phyloP scores from a whole-genome alignment of 2,797 vertebrate species.

The Amblyopsis hoosieri region DNA sequence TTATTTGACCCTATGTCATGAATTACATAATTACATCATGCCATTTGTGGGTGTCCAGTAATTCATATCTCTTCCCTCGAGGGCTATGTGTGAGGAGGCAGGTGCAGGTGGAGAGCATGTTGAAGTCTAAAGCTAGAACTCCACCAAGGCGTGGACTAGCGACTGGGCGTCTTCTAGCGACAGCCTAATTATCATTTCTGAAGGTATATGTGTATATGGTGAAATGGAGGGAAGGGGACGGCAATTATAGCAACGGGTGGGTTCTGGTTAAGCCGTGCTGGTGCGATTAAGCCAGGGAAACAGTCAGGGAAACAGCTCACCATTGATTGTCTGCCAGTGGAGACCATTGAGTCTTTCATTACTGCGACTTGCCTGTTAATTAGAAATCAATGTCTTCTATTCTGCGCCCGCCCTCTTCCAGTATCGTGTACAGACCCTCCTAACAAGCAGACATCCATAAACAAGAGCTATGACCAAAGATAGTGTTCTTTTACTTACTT shows the following conservation, averaged over 20 bases:
- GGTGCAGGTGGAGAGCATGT: constrained; percentile 2
- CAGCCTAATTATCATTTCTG: too few species aligned
- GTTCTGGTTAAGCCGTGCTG: constrained; percentile 49
- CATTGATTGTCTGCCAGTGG: constrained; percentile 67
- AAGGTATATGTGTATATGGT: constrained; percentile 5
- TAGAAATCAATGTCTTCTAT: constrained; percentile 69
- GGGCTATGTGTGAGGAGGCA: neutral
- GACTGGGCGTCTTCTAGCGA: too few species aligned
- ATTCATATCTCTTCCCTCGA: too few species aligned
- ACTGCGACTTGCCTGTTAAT: constrained; percentile 68
- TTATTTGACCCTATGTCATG: too few species aligned
- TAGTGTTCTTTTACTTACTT: constrained; percentile 56
- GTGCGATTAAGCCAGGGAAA: constrained; percentile 64
- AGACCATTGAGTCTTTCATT: constrained; percentile 70
- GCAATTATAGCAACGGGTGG: constrained; percentile 60
- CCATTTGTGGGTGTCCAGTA: too few species aligned
- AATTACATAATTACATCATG: too few species aligned
- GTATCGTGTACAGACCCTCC: constrained; percentile 33
- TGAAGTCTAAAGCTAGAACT: constrained; percentile 1
- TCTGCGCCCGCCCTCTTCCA: constrained; percentile 9
- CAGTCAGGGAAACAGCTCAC: constrained; percentile 60
- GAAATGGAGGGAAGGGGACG: constrained; percentile 18
- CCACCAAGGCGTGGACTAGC: too few species aligned
- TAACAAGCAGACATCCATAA: constrained; percentile 44
- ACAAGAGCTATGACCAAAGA: constrained; percentile 52